A percentile compares a stretch with the other conserved stretches of the same genome.
Conservation (phyloP, 2,113 vertebrate genomes). For the Nannospalax galili region DNA sequence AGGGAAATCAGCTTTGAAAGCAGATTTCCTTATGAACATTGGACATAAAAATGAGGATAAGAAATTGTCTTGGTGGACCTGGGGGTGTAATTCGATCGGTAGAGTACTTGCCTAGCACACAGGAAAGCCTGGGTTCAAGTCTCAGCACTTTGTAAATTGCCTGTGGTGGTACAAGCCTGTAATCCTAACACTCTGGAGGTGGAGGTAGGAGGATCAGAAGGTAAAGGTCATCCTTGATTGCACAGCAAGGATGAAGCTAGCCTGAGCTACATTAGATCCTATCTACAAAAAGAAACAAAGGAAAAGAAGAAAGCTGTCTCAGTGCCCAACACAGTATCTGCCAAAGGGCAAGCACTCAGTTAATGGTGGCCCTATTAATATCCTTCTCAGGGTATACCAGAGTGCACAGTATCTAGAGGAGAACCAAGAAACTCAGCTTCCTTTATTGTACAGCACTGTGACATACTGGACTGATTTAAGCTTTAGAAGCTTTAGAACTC, state of each 20-base stretch:
- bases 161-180: too few species aligned
- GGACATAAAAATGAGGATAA: background rate
- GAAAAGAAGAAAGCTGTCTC: background rate
- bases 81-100: background rate
- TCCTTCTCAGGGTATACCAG: background rate
- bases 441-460: background rate
- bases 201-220: background rate
- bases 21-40: background rate
- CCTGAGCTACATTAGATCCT: background rate
- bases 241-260: too few species aligned
- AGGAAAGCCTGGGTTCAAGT: background rate
- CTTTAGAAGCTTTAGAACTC: background rate
- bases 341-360: background rate
- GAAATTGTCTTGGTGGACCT: background rate
- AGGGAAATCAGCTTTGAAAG: conserved; percentile 1
- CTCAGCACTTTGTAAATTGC: too few species aligned
- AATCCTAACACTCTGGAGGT: background rate
- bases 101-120: background rate
- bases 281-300: background rate
- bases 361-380: background rate
- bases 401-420: background rate
- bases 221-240: background rate
- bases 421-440: background rate
- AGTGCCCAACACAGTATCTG: background rate
- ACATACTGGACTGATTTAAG: background rate